These are phyloP conservation scores for Ageneiosus marmoratus DNA, from an alignment of 2,113 vertebrate species.

Conservation along the genomic window DNA sequence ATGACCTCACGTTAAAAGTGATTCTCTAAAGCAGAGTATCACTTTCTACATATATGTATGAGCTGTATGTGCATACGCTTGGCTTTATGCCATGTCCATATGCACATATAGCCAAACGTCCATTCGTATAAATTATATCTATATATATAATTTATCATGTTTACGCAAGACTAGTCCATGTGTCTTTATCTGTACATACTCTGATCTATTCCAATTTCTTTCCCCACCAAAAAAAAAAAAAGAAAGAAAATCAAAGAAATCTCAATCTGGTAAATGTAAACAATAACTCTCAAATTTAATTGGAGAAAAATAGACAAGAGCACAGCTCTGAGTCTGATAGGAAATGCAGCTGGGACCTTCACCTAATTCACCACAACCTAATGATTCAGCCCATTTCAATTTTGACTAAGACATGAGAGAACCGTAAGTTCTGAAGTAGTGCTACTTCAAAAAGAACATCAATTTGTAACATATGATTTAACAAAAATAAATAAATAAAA, in stretches of 20 bases:
- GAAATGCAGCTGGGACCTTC: constrained; percentile 64
- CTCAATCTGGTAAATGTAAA: constrained; percentile 46
- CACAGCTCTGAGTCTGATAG: constrained; percentile 56
- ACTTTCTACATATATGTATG: constrained; percentile 48
- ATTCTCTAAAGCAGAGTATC: constrained; percentile 55
- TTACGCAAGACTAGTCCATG: constrained; percentile 64
- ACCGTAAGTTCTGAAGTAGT: constrained; percentile 9
- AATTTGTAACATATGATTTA: constrained; percentile 39
- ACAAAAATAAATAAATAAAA: background rate
- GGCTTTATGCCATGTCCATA: constrained; percentile 39
- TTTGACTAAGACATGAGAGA: constrained; percentile 38
- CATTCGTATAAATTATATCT: constrained; percentile 62
- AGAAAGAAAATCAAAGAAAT: constrained; percentile 34
- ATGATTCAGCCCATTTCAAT: constrained; percentile 44
- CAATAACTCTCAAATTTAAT: constrained; percentile 51
- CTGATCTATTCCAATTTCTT: constrained; percentile 51
- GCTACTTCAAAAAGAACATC: constrained; percentile 6
- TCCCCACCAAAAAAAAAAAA: too few species aligned
- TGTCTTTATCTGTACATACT: constrained; percentile 66
- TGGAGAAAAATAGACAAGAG: constrained; percentile 53
- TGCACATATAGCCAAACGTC: constrained; percentile 53
- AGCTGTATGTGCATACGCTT: constrained; percentile 50
- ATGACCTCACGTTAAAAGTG: constrained; percentile 45
- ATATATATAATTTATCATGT: constrained; percentile 63
- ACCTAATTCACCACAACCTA: constrained; percentile 43